Percentiles rank a stretch among this genome's conserved stretches.
These are phyloP conservation scores for Aphaenogaster ashmeadi DNA, from an alignment of 1,140 invertebrate genomes.

Conservation along the genomic window DNA sequence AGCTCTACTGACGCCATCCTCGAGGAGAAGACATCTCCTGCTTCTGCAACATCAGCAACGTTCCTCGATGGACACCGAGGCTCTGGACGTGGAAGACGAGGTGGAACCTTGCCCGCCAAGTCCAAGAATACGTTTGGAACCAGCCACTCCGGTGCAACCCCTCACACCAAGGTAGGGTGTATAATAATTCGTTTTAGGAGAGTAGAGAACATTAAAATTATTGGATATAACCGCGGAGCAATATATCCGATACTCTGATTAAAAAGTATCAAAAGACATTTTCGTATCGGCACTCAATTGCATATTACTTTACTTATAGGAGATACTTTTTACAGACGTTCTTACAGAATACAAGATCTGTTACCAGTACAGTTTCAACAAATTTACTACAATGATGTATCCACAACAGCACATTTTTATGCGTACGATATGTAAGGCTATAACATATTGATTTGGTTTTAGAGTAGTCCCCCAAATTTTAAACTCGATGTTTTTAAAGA, in stretches of 20 bases:
- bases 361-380: conserved; percentile 55
- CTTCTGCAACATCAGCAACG: conserved; percentile 93
- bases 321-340: conserved; percentile 55
- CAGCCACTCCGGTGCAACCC: conserved; percentile 79
- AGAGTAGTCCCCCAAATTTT: conserved; percentile 17
- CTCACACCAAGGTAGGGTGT: conserved; percentile 77
- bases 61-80: conserved; percentile 94
- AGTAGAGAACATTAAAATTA: neutral
- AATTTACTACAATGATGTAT: conserved; percentile 63
- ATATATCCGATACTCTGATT: neutral
- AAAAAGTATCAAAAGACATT: neutral
- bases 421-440: conserved; percentile 54
- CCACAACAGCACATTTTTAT: conserved; percentile 47
- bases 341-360: conserved; percentile 64
- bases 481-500: neutral
- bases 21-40: conserved; percentile 91
- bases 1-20: conserved; percentile 91
- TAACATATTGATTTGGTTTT: conserved; percentile 42
- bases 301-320: conserved; percentile 22
- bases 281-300: neutral
- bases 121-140: conserved; percentile 83
- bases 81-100: conserved; percentile 91
- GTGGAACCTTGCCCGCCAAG: conserved; percentile 83
- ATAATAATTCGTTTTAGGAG: neutral
- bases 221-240: neutral